Evolutionary conservation across 2,888 invertebrate genomes (phyloP).

Genomic region (Synanthedon vespiformis): DNA sequence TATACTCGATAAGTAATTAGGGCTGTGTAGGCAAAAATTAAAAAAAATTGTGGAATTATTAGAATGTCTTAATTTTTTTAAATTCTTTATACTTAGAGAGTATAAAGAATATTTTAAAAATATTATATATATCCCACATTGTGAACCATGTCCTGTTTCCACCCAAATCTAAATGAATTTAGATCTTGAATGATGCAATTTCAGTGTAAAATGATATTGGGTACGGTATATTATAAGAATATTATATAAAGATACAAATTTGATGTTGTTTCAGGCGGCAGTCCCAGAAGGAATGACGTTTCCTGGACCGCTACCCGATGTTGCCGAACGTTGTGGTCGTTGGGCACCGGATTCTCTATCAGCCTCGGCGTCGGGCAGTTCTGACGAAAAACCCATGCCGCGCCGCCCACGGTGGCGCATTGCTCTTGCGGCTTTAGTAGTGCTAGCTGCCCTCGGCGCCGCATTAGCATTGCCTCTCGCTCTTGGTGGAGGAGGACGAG

Average conservation of each 20-base stretch:
- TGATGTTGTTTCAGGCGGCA: constrained; percentile 46
- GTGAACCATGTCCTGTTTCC: no score
- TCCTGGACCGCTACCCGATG: constrained; percentile 64
- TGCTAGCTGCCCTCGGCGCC: constrained; percentile 70
- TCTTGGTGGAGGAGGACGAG: constrained; percentile 57
- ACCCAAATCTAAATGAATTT: no score
- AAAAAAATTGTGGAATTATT: no score
- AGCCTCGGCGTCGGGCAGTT: constrained; percentile 61
- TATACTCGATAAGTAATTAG: no score
- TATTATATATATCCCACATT: no score
- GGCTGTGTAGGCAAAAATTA: no score
- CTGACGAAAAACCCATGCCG: constrained; percentile 60
- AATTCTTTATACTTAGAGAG: no score
- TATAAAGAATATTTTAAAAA: no score
- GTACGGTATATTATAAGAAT: no score
- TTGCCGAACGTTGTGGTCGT: constrained; percentile 64
- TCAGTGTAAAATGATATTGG: no score
- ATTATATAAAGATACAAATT: not conserved
- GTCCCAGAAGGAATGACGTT: constrained; percentile 66
- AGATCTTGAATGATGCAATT: no score
- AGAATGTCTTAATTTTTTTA: no score
- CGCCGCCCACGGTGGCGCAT: constrained; percentile 69
- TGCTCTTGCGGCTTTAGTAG: constrained; percentile 70
- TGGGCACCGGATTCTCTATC: constrained; percentile 64
- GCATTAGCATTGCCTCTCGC: constrained; percentile 72